These are phyloP conservation scores for Actinopyga echinites DNA, from an alignment of 53 echinoderm and acorn worm genomes.

Conservation along the genomic window DNA sequence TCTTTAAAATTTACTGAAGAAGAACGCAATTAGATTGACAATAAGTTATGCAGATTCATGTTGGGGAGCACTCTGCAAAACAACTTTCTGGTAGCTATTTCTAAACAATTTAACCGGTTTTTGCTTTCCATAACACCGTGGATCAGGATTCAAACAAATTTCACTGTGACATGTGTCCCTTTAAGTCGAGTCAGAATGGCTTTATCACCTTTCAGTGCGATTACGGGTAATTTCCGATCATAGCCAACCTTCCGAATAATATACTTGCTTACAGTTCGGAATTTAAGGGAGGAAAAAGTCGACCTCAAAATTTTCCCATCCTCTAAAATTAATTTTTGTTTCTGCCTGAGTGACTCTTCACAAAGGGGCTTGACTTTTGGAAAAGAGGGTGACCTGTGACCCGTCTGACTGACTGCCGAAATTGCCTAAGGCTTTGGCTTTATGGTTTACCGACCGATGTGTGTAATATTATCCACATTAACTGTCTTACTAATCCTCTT, in stretches of 20 bases:
- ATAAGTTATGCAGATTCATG: too few relatives aligned
- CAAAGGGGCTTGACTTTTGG: conserved; percentile 11
- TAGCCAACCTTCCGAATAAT: neutral
- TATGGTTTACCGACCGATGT: conserved; percentile 28
- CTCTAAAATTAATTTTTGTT: conserved; percentile 29
- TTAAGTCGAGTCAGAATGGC: neutral
- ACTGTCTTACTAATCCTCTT: conserved; percentile 22
- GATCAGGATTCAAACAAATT: neutral
- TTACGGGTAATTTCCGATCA: conserved; percentile 28
- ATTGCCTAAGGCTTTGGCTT: conserved; percentile 10
- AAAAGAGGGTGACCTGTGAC: conserved; percentile 12
- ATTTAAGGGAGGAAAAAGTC: neutral
- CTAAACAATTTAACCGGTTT: too few relatives aligned
- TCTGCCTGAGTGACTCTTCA: neutral
- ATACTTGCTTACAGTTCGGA: neutral
- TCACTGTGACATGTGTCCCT: neutral
- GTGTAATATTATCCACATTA: conserved; percentile 38
- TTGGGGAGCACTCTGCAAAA: too few relatives aligned
- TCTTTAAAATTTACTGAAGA: too few relatives aligned
- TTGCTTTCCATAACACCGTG: too few relatives aligned
- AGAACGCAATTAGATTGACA: too few relatives aligned
- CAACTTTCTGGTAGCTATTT: too few relatives aligned
- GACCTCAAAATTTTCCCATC: conserved; percentile 38
- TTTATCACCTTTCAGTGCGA: conserved; percentile 9
- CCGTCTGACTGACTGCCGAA: conserved; percentile 13